Conservation (phyloP, 2,113 vertebrate genomes). For the Mobula birostris region DNA sequence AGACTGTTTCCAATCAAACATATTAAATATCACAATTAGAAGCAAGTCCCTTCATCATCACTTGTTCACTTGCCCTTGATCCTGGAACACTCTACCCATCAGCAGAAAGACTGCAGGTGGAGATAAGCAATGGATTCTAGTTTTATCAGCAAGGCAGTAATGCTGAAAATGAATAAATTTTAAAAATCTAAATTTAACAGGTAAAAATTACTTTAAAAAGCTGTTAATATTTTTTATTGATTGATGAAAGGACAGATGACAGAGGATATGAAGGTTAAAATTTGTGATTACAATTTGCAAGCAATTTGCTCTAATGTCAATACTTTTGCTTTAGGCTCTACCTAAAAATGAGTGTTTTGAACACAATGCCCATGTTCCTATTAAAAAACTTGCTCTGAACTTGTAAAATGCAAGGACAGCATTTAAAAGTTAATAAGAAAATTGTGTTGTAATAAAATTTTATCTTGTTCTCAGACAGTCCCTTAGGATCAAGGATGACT, state of each 20-base stretch:
- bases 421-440: neutral
- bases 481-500: no score
- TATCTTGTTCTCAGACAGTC: neutral
- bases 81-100: no score
- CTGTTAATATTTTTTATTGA: no score
- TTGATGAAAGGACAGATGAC: neutral
- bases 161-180: no score
- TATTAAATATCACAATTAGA: neutral
- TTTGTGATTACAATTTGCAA: conserved; percentile 31
- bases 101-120: no score
- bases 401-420: conserved; percentile 29
- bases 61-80: no score
- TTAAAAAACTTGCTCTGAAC: neutral
- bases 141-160: no score
- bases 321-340: neutral
- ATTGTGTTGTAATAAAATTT: neutral
- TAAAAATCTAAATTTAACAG: neutral
- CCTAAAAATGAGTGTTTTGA: conserved; percentile 1
- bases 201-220: neutral
- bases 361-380: neutral
- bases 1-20: neutral
- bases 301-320: conserved; percentile 19
- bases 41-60: no score
- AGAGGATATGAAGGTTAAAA: neutral
- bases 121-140: no score